Evolutionary conservation across 2,888 invertebrate genomes (phyloP).

Genomic region (Alentia gelatinosa): DNA sequence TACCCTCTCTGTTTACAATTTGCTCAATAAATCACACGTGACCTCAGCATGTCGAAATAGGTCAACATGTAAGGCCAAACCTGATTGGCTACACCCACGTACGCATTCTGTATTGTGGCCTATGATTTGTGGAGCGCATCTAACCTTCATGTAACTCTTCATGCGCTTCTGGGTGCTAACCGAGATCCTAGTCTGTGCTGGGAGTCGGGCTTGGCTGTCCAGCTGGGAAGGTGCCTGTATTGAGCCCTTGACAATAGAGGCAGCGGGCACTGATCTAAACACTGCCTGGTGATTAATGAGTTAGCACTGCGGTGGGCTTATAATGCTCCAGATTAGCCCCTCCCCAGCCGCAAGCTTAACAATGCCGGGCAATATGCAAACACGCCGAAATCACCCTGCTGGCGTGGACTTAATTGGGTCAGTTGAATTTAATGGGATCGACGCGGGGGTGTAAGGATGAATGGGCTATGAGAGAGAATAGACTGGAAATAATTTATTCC

Average conservation of each 20-base stretch:
- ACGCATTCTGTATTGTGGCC: background rate
- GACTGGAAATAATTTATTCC: too few relatives aligned
- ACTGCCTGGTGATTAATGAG: background rate
- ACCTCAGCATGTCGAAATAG: background rate
- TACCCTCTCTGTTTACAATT: constrained; percentile 4
- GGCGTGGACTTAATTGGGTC: background rate
- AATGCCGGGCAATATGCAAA: background rate
- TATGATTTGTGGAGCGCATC: background rate
- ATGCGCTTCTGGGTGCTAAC: background rate
- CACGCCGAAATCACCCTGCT: background rate
- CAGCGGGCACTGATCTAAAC: background rate
- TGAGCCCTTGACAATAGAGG: background rate
- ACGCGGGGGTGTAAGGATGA: background rate
- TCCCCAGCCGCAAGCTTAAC: background rate
- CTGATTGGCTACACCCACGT: background rate
- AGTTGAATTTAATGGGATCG: background rate
- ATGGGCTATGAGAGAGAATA: too few relatives aligned
- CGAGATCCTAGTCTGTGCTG: background rate
- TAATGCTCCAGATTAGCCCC: background rate
- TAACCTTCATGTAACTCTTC: background rate
- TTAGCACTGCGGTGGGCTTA: background rate
- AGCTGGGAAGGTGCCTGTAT: background rate
- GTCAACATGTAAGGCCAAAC: background rate
- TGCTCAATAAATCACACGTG: background rate
- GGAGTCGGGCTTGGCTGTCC: background rate